Evolutionary conservation across 2,797 vertebrate genomes (phyloP), one percentile per base, ranked within the genome.

Genomic region (Phrynocephalus vlangalii): DNA sequence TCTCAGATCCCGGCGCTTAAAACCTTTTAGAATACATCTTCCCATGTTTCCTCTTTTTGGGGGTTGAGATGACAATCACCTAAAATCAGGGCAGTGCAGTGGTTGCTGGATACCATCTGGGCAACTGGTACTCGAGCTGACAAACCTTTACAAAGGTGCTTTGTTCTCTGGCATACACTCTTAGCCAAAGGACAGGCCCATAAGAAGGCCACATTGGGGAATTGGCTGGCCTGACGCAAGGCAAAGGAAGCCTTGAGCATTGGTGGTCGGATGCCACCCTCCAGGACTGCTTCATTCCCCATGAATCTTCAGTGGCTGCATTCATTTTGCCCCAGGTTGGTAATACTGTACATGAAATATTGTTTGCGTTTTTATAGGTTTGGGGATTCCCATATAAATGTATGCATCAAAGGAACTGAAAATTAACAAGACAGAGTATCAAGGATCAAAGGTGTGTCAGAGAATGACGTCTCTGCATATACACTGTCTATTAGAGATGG

Each of bases 321-420:
- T 73, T 73, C 20, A 38, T 38, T 75, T 16, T 7, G 50, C 7
- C n/a, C 82, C 30, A 16, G 48, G 48, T 56, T 13, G 6, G 20
- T 26, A 33, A 3, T 33, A 33, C 33, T 33, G 33, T 26, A 11
- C 70, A 26, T 60, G 52, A 60, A 26, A 60, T 22, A 10, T 22
- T 10, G 26, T 38, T 56, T 5, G 26, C 9, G 20, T 6, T 28
- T 84, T 33, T 84, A 63, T 52, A 70, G 30, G 11, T 70, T 75
- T 33, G 56, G 82, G 70, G 2, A 1, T 73, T 84, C 22, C 15
- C 6, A 1, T 15, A 48, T 2, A 22, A 5, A 86, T 60, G 90
- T 44, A 84, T 71, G 83, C 79, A 76, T 82, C 87, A 84, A 89
- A 88, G 88, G 56, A 88, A 89, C 79, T 83, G 83, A 79, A 60